A percentile compares a stretch with the other conserved stretches of the same genome.
phyloP scores from a whole-genome alignment of 2,888 invertebrate genomes.

The Autographa pulchrina region DNA sequence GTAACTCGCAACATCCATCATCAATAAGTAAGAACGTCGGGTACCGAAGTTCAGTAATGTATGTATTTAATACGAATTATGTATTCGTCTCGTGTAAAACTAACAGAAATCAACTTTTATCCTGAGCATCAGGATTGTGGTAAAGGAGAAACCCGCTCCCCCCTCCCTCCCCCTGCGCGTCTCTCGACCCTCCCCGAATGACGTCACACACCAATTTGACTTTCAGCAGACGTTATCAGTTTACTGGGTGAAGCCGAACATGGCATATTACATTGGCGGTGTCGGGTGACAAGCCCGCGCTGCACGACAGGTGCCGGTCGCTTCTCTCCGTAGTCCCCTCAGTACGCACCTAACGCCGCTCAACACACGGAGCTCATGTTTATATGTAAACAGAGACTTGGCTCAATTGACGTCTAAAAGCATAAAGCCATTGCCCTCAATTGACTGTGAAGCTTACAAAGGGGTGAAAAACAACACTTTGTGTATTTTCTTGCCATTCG shows the following conservation, averaged over 20 bases:
- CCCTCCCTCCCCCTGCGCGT: background rate
- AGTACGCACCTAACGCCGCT: background rate
- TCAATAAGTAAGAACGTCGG: background rate
- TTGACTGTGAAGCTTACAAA: slow-evolving; percentile 1
- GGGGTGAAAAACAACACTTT: slow-evolving; percentile 9
- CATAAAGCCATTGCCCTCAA: slow-evolving; percentile 9
- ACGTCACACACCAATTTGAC: slow-evolving; percentile 8
- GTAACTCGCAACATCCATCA: background rate
- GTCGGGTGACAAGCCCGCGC: background rate
- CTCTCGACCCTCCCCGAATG: background rate
- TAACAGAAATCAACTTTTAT: background rate
- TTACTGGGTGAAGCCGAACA: slow-evolving; percentile 8
- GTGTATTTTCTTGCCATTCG: slow-evolving; percentile 21
- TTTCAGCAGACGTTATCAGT: slow-evolving; percentile 1
- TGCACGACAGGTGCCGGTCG: background rate
- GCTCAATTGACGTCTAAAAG: slow-evolving; percentile 9
- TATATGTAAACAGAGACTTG: slow-evolving; percentile 8
- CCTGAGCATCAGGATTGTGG: background rate
- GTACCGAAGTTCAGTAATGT: background rate
- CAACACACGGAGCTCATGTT: background rate
- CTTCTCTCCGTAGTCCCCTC: background rate
- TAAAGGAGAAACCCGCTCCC: background rate
- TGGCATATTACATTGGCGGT: background rate
- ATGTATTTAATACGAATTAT: slow-evolving; percentile 4
- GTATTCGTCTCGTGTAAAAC: background rate